Percentiles rank a stretch among this genome's conserved stretches.
These are phyloP conservation scores for Pseudorasbora parva DNA, from an alignment of 2,113 vertebrate species.

Conservation along the genomic window DNA sequence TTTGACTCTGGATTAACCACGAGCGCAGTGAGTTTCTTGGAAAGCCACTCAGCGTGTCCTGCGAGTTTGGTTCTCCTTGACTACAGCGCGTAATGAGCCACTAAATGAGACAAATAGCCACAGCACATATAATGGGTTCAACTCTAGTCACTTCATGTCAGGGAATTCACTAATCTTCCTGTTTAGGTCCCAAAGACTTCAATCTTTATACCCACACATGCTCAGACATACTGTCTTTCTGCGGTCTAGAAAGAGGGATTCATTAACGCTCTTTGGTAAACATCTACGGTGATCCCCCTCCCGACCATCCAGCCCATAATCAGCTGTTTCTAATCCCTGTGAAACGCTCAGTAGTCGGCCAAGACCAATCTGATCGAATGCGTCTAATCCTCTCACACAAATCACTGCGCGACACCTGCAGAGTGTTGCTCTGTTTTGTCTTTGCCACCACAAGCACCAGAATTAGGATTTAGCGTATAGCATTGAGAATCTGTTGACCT, in stretches of 20 bases:
- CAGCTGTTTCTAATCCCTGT: conserved; percentile 22
- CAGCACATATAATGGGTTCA: not conserved
- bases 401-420: not conserved
- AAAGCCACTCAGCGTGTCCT: not conserved
- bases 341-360: conserved; percentile 14
- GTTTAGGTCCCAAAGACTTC: conserved; percentile 8
- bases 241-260: not conserved
- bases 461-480: not conserved
- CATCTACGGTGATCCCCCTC: not conserved
- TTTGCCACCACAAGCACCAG: not conserved
- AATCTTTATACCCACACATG: conserved; percentile 6
- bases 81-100: conserved; percentile 12
- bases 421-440: not conserved
- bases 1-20: conserved; percentile 20
- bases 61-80: not conserved
- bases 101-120: conserved; percentile 11
- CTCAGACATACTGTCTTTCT: conserved; percentile 15
- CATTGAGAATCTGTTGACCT: not conserved
- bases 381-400: not conserved
- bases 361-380: not conserved
- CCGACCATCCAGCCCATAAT: not conserved
- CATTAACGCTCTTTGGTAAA: not conserved
- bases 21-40: conserved; percentile 11
- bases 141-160: not conserved
- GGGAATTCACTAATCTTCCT: conserved; percentile 13